phyloP scores from a whole-genome alignment of 1,140 invertebrate genomes.

The Drosophila nigrodunni region DNA sequence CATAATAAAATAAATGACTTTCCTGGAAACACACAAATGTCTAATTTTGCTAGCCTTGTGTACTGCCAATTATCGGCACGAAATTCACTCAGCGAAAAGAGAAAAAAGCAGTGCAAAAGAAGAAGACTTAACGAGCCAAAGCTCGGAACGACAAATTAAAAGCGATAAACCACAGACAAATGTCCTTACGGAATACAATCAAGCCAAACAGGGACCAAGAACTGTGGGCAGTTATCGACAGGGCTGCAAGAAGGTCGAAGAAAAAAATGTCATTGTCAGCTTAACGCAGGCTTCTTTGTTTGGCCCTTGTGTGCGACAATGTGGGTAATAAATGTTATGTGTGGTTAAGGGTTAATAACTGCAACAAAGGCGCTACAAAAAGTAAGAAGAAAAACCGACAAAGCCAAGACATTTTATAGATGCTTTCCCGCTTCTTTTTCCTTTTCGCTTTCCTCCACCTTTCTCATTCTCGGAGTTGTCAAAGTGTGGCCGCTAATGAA shows the following conservation, averaged over 20 bases:
- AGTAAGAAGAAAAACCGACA: constrained; percentile 58
- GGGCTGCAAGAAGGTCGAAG: no score
- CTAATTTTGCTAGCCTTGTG: constrained; percentile 45
- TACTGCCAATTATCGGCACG: constrained; percentile 58
- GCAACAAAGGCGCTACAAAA: constrained; percentile 64
- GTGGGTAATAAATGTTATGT: constrained; percentile 78
- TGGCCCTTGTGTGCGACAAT: constrained; percentile 51
- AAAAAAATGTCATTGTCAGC: constrained; percentile 76
- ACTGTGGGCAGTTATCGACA: neutral
- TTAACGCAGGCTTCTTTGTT: constrained; percentile 67
- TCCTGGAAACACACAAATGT: constrained; percentile 30
- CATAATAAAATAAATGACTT: constrained; percentile 23
- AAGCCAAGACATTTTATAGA: constrained; percentile 67
- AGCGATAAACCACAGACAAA: constrained; percentile 75
- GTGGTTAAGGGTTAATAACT: constrained; percentile 82
- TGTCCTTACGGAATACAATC: constrained; percentile 58
- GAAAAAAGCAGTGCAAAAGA: constrained; percentile 30
- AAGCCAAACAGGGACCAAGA: neutral
- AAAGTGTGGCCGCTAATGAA: constrained; percentile 79
- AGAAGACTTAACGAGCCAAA: constrained; percentile 37
- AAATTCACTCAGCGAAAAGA: constrained; percentile 9
- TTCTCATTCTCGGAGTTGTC: neutral
- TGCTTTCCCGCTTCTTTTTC: constrained; percentile 24
- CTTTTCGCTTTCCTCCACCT: neutral
- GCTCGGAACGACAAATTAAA: constrained; percentile 71